Base-by-base conservation (phyloP, 1,140 invertebrate species). In the Bombus impatiens region DNA sequence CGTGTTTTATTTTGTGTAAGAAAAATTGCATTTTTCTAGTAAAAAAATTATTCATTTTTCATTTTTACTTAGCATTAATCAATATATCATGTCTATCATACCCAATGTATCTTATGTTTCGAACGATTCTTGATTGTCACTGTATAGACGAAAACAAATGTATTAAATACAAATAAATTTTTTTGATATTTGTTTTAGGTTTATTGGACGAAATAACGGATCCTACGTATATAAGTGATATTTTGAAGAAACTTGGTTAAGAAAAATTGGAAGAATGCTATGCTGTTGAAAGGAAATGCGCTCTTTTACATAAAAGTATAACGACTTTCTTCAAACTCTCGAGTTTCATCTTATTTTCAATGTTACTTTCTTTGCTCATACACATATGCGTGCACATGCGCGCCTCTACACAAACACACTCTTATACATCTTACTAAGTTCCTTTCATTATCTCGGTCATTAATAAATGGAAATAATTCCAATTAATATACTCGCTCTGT, bases 151-250 rank as follows among this genome's bases (percentile, higher is more conserved):
- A 22, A 53, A 53, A 53, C 47, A 53, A 53, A 53, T 53, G 47
- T 53, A 53, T 18, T 53, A 53, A 18, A 22, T 13, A 62, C 59
- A 62, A 62, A 62, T 62, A n/a, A 13, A 62, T 12, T 28, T 62
- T n/a, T 4, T 12, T 67, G 5, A 22, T 65, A 67, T 32, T 67
- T 78, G 4, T 96, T 96, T 74, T 93, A 97, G 97, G 96, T 93
- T 94, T 97, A 84, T 93, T 97, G 88, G 96, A 96, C 90, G 96
- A 97, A 86, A 96, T 97, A 88, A 92, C 95, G 40, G 95, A 96
- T 91, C 96, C 96, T 84, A 95, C 95, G 79, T 97, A 96, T 90
- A 95, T 97, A 92, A 95, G 92, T 40, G 96, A 97, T 86, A 78
- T 95, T 91, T 90, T 96, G 86, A 94, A 94, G 86, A 91, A 93